Evolutionary conservation across 2,888 invertebrate species (phyloP), one percentile per base, ranked within the genome.

Genomic region (Agriopis aurantiaria): DNA sequence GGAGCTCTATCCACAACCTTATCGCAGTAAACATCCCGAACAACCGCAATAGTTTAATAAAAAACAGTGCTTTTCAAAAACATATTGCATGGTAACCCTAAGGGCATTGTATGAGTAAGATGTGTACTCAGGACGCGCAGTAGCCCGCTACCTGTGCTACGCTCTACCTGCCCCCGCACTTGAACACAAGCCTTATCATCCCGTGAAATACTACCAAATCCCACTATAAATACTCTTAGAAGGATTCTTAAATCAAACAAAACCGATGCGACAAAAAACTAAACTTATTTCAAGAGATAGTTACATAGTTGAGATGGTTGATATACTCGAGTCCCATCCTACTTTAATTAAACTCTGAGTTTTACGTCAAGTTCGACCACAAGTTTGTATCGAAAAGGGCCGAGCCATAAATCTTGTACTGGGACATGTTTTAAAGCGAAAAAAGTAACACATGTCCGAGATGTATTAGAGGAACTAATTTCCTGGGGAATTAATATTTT

Each of bases 381-480:
- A 88, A 86, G 79, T 86, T 89, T 89, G 88, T 88, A 88, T 89
- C 83, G 84, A 82, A 85, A 87, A 87, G 73, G 79, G 85, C 86
- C 85, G 82, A 85, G 82, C 82, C 88, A 92, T 93, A 94, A 94
- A 94, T 93, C 92, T 93, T 89, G 80, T 52, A 71, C 77, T 78
- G 78, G 77, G 87, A 85, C 90, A 90, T 90, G 85, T 86, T 91
- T 89, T 88, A 90, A 91, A 91, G 92, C 91, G 92, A 93, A 93
- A 93, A 93, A 93, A 91, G 91, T 92, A 93, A 94, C 94, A 93
- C 91, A 90, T 93, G 93, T 93, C 91, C 87, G 85, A 88, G 80
- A 84, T 92, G 93, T 93, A 92, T 91, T 92, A 93, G 91, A 91
- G 90, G 88, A 91, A 90, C 93, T 93, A 94, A 94, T 94, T 94